Evolutionary conservation across 2,113 vertebrate genomes (phyloP).

Genomic region (cat (Felis catus)): DNA sequence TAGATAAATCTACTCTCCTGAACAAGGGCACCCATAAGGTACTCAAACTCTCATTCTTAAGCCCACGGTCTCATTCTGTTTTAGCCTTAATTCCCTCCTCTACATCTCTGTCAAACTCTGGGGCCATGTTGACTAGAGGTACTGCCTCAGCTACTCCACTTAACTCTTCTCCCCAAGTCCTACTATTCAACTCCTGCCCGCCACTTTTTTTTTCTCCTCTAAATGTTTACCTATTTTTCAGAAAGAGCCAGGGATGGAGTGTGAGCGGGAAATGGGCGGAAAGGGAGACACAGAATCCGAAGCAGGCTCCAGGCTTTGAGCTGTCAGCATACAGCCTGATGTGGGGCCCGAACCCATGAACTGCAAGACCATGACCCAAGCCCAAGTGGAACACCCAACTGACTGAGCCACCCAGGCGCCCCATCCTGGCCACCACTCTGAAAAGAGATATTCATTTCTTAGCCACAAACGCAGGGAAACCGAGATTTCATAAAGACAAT

Average conservation of each 20-base stretch:
- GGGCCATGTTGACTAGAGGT: neutral
- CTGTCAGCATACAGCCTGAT: no score
- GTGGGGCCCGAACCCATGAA: no score
- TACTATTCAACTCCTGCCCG: neutral
- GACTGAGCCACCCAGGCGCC: no score
- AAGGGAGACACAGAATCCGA: no score
- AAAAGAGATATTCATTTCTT: neutral
- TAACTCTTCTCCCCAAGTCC: neutral
- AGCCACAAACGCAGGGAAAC: neutral
- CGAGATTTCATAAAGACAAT: neutral
- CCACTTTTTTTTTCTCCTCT: neutral
- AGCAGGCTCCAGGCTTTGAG: no score
- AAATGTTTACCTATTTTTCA: no score
- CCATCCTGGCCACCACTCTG: neutral
- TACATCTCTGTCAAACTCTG: neutral
- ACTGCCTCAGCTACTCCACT: neutral
- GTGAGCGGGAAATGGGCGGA: no score
- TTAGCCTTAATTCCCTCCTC: neutral
- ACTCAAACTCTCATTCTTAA: neutral
- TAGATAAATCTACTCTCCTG: neutral
- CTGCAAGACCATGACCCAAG: no score
- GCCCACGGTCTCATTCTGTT: neutral
- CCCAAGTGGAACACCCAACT: no score
- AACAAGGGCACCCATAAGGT: neutral
- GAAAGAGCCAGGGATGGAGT: no score